Percentiles rank a stretch among this genome's conserved stretches.
These are phyloP conservation scores for Lepidocolaptes lacrymiger DNA, from an alignment of 2,797 vertebrate genomes.

Conservation along the genomic window DNA sequence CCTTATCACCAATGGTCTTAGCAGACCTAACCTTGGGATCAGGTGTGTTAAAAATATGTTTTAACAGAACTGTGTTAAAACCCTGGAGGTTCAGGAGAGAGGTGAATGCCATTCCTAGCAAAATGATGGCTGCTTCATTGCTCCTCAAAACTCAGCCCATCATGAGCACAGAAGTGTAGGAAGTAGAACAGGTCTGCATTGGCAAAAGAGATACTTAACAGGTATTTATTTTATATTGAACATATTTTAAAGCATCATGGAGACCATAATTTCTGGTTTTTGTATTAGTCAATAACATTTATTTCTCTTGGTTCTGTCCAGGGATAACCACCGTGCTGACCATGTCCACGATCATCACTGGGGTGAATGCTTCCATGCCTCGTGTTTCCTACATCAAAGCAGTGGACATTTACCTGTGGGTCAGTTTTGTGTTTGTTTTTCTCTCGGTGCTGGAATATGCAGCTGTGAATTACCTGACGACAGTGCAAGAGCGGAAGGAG, in stretches of 20 bases:
- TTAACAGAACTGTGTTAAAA: not conserved
- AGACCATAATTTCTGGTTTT: not conserved
- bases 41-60: not conserved
- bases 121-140: not conserved
- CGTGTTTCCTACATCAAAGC: constrained; percentile 94
- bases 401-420: constrained; percentile 94
- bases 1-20: not conserved
- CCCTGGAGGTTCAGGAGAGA: not conserved
- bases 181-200: not conserved
- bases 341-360: constrained; percentile 91
- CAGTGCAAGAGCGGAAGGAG: constrained; percentile 85
- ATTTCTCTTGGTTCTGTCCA: constrained; percentile 24
- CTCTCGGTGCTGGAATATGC: constrained; percentile 91
- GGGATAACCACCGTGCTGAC: constrained; percentile 90
- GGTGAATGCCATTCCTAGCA: not conserved
- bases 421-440: constrained; percentile 95
- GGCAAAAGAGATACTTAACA: not conserved
- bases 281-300: not conserved
- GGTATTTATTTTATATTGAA: not conserved
- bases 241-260: not conserved
- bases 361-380: constrained; percentile 94
- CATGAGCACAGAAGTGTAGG: not conserved
- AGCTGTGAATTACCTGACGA: constrained; percentile 90
- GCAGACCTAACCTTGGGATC: not conserved
- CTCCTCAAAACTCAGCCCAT: not conserved